Evolutionary conservation across 2,888 invertebrate genomes (phyloP).

Genomic region (Agelastica alni): DNA sequence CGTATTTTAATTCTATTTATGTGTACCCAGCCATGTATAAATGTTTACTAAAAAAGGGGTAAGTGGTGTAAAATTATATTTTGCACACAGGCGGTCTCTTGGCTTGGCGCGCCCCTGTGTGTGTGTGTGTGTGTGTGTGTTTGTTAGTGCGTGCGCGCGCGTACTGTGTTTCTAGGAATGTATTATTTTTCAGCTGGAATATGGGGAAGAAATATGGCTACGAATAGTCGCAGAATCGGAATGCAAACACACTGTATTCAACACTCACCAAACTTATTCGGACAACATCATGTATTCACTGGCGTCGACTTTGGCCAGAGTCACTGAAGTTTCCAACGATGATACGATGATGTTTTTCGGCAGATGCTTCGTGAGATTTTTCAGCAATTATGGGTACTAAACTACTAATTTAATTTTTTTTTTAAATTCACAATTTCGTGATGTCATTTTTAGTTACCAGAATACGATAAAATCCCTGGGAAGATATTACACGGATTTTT

Average conservation of each 20-base stretch:
- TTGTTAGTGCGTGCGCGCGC: no score
- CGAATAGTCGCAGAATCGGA: slow-evolving; percentile 72
- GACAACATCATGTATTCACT: slow-evolving; percentile 80
- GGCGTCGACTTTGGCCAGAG: slow-evolving; percentile 72
- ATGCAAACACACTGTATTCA: slow-evolving; percentile 75
- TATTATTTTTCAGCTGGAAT: slow-evolving; percentile 75
- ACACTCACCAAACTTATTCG: slow-evolving; percentile 82
- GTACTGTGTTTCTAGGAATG: no score
- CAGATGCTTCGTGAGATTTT: slow-evolving; percentile 86
- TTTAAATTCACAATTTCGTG: neutral
- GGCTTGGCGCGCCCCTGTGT: no score
- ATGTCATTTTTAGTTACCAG: slow-evolving; percentile 77
- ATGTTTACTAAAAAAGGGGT: no score
- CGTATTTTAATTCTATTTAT: no score
- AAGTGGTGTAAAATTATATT: no score
- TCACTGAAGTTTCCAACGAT: slow-evolving; percentile 68
- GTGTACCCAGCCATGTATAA: no score
- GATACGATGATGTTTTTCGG: slow-evolving; percentile 88
- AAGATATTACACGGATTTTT: slow-evolving; percentile 86
- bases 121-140: no score
- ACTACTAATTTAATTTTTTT: neutral
- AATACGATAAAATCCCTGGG: slow-evolving; percentile 86
- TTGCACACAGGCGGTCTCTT: no score
- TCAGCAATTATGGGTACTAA: slow-evolving; percentile 78
- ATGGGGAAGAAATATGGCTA: slow-evolving; percentile 79